A percentile compares a stretch with the other conserved stretches of the same genome.
phyloP scores from a whole-genome alignment of 2,113 vertebrate genomes.

The Oreochromis spilurus region DNA sequence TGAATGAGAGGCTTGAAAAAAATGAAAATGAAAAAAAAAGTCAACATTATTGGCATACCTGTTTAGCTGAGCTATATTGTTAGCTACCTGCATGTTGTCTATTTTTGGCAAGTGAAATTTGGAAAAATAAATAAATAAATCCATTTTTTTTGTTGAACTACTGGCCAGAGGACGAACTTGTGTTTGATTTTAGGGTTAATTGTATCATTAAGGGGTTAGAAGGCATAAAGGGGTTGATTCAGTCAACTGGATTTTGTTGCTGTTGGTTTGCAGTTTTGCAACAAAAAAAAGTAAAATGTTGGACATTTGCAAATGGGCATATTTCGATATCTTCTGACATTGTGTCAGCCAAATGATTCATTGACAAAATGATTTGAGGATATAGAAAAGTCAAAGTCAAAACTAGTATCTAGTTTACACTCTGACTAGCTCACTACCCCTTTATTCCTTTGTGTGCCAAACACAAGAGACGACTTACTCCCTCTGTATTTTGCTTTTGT shows the following conservation, averaged over 20 bases:
- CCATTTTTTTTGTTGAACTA: not conserved
- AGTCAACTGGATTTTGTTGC: not conserved
- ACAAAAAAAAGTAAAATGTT: too few species aligned
- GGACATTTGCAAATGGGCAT: not conserved
- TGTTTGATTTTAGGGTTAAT: not conserved
- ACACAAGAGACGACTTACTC: constrained; percentile 1
- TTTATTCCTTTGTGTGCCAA: constrained; percentile 3
- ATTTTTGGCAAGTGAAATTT: not conserved
- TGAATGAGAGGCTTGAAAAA: not conserved
- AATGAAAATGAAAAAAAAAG: not conserved
- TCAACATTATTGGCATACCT: not conserved
- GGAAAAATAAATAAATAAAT: not conserved
- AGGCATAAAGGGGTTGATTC: not conserved
- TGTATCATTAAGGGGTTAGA: not conserved
- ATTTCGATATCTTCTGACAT: not conserved
- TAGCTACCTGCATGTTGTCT: not conserved
- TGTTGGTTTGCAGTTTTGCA: not conserved
- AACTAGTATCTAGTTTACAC: not conserved
- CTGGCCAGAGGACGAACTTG: not conserved
- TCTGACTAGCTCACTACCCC: not conserved
- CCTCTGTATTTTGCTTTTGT: constrained; percentile 7
- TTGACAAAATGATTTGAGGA: not conserved
- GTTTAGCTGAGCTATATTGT: not conserved
- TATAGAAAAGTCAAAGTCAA: not conserved
- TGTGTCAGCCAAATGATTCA: not conserved